Percentiles rank a stretch among this genome's conserved stretches.
Conservation (phyloP, 2,888 invertebrate species). For the Trichopoda pennipes region DNA sequence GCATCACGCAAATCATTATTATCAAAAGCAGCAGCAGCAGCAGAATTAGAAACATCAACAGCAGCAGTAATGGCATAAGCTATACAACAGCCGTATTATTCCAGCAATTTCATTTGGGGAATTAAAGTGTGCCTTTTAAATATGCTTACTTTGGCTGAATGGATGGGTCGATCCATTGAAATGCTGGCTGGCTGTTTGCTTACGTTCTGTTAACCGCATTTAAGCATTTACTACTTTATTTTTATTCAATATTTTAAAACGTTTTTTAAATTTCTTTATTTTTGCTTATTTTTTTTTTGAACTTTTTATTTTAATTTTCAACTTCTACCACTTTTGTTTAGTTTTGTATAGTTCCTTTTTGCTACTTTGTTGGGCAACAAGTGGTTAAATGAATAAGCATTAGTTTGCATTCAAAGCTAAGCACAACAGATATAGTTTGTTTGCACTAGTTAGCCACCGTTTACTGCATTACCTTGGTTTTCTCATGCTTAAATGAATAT, state of each 20-base stretch:
- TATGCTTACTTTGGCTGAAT: slow-evolving; percentile 30
- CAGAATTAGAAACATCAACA: slow-evolving; percentile 14
- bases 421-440: slow-evolving; percentile 23
- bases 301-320: slow-evolving; percentile 6
- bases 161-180: slow-evolving; percentile 2
- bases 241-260: slow-evolving; percentile 56
- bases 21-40: slow-evolving; percentile 12
- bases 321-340: slow-evolving; percentile 41
- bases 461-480: neutral
- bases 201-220: slow-evolving; percentile 53
- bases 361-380: slow-evolving; percentile 42
- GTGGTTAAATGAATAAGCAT: slow-evolving; percentile 63
- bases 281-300: slow-evolving; percentile 38
- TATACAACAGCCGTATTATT: slow-evolving; percentile 59
- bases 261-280: slow-evolving; percentile 61
- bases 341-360: slow-evolving; percentile 1
- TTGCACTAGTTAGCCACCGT: slow-evolving; percentile 16
- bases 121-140: slow-evolving; percentile 66
- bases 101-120: slow-evolving; percentile 64
- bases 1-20: slow-evolving; percentile 26
- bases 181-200: slow-evolving; percentile 18
- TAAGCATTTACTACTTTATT: slow-evolving; percentile 50
- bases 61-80: slow-evolving; percentile 17
- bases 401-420: slow-evolving; percentile 50
- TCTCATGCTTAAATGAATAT: slow-evolving; percentile 15